Evolutionary conservation across 2,113 vertebrate species (phyloP).

Genomic region (Ascaphus truei): DNA sequence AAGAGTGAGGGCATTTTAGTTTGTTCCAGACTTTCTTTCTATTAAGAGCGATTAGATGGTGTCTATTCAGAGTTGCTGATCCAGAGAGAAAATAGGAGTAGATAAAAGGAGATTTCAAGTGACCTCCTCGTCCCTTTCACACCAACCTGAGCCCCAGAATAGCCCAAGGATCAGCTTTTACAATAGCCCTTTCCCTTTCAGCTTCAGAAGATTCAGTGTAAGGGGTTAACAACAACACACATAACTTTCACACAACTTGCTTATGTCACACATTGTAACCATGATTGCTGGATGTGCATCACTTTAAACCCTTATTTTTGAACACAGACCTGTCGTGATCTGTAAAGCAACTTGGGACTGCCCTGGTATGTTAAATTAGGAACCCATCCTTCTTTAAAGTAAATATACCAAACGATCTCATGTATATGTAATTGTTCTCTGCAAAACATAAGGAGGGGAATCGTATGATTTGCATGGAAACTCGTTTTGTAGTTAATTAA

Average conservation of each 20-base stretch:
- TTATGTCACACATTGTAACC: constrained; percentile 49
- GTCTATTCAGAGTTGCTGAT: constrained; percentile 93
- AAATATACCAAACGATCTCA: neutral
- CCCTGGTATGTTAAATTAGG: constrained; percentile 18
- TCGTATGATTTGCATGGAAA: neutral
- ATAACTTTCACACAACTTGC: constrained; percentile 55
- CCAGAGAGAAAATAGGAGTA: constrained; percentile 86
- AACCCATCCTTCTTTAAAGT: constrained; percentile 12
- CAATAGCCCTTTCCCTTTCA: constrained; percentile 82
- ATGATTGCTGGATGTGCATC: neutral
- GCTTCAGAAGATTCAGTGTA: constrained; percentile 73
- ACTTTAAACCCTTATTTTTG: too few species aligned
- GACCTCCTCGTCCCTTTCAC: constrained; percentile 93
- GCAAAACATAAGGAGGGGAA: constrained; percentile 12
- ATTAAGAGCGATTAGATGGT: constrained; percentile 91
- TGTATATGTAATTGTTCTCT: constrained; percentile 1
- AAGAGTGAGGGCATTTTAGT: constrained; percentile 51
- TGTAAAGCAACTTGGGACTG: constrained; percentile 6
- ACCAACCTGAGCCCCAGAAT: constrained; percentile 87
- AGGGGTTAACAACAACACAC: constrained; percentile 71
- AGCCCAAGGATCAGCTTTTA: constrained; percentile 83
- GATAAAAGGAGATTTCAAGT: constrained; percentile 96
- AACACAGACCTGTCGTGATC: neutral
- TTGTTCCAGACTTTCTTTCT: constrained; percentile 70
- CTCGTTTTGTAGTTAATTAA: neutral